Conservation (phyloP, 2,797 vertebrate genomes). For the Semaprochilodus insignis region DNA sequence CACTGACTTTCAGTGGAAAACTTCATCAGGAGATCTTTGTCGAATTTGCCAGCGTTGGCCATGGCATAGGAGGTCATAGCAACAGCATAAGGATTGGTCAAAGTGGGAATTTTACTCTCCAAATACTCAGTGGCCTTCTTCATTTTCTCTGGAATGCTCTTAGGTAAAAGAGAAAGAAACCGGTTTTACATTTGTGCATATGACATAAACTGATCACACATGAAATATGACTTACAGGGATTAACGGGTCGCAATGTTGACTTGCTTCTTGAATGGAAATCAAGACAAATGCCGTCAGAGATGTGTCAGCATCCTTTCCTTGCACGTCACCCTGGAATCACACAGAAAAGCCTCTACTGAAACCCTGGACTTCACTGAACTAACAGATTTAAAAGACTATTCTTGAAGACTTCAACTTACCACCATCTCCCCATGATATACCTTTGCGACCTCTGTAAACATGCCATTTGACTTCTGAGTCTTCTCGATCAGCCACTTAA, state of each 20-base stretch:
- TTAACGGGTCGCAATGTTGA: slow-evolving; percentile 65
- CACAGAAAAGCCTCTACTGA: neutral
- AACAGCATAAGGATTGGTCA: slow-evolving; percentile 75
- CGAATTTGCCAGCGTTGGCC: slow-evolving; percentile 69
- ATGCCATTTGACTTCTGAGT: slow-evolving; percentile 77
- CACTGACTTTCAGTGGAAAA: slow-evolving; percentile 39
- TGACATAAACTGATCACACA: neutral
- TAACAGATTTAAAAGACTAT: neutral
- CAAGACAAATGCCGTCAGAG: slow-evolving; percentile 88
- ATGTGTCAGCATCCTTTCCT: slow-evolving; percentile 71
- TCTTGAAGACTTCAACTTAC: slow-evolving; percentile 62
- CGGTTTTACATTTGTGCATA: neutral
- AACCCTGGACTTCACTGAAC: neutral
- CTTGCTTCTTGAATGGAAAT: slow-evolving; percentile 81
- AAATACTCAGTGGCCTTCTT: slow-evolving; percentile 77
- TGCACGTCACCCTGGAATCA: slow-evolving; percentile 48
- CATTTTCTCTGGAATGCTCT: slow-evolving; percentile 76
- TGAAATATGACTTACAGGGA: slow-evolving; percentile 77
- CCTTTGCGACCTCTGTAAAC: slow-evolving; percentile 74
- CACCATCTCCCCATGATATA: slow-evolving; percentile 72
- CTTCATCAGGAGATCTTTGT: slow-evolving; percentile 56
- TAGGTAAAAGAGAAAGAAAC: neutral
- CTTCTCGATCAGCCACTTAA: slow-evolving; percentile 84
- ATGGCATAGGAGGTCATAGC: slow-evolving; percentile 87
- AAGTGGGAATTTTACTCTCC: slow-evolving; percentile 60